A percentile compares a stretch with the other conserved stretches of the same genome.
Conservation (phyloP, 2,888 invertebrate species). For the Imbricaverruca yamaguchii region DNA sequence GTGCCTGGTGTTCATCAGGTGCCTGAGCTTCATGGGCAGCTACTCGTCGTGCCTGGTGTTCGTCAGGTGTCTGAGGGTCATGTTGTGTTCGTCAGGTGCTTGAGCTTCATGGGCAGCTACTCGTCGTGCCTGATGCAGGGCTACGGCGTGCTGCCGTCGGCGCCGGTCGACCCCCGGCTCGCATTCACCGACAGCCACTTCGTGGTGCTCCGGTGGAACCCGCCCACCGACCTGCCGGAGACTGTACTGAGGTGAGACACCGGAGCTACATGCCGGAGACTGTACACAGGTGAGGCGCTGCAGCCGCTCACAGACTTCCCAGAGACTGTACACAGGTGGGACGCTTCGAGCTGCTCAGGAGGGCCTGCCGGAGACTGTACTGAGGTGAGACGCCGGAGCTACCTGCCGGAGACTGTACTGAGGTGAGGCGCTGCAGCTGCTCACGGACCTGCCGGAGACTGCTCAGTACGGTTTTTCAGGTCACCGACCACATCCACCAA, state of each 20-base stretch:
- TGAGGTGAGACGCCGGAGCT: slow-evolving; percentile 50
- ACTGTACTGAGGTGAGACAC: slow-evolving; percentile 54
- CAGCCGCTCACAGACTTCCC: too few relatives aligned
- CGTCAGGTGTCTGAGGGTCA: too few relatives aligned
- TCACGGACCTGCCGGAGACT: too few relatives aligned
- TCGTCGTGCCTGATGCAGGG: slow-evolving; percentile 74
- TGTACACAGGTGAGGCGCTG: too few relatives aligned
- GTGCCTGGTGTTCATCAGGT: slow-evolving; percentile 37
- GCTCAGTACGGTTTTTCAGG: too few relatives aligned
- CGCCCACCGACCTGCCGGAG: slow-evolving; percentile 60
- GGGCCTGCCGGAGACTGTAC: slow-evolving; percentile 61
- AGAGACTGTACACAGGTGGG: too few relatives aligned
- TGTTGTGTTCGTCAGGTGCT: slow-evolving; percentile 44
- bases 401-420: too few relatives aligned
- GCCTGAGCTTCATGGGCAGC: slow-evolving; percentile 69
- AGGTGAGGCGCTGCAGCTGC: too few relatives aligned
- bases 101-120: slow-evolving; percentile 72
- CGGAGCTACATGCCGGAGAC: too few relatives aligned
- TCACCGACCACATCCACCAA: too few relatives aligned
- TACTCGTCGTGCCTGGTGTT: slow-evolving; percentile 68
- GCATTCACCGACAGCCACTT: slow-evolving; percentile 67
- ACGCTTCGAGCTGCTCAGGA: too few relatives aligned
- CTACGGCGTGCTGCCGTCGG: slow-evolving; percentile 70
- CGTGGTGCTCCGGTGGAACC: slow-evolving; percentile 68
- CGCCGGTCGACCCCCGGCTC: slow-evolving; percentile 57